Evolutionary conservation across 2,797 vertebrate species (phyloP).

Genomic region (Thripadectes ignobilis): DNA sequence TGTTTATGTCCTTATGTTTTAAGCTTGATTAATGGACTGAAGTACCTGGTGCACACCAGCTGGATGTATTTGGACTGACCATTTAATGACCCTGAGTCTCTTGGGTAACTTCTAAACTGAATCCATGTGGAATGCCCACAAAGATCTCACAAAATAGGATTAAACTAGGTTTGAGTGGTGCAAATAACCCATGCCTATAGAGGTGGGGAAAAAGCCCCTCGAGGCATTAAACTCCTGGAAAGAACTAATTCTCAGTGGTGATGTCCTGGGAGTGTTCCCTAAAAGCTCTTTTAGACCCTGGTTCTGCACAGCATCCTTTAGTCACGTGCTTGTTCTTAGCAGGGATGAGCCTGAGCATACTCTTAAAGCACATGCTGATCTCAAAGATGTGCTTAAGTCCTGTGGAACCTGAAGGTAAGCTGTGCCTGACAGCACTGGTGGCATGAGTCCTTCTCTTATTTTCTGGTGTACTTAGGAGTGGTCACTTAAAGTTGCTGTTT

Average conservation of each 20-base stretch:
- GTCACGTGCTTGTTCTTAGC: neutral
- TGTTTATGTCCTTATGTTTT: neutral
- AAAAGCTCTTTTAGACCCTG: neutral
- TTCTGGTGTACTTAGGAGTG: neutral
- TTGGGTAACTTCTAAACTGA: neutral
- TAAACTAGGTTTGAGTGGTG: neutral
- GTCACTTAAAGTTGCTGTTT: neutral
- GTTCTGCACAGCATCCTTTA: neutral
- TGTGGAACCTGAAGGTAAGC: slow-evolving; percentile 11
- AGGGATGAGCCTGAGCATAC: neutral
- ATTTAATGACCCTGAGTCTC: neutral
- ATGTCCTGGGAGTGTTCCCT: neutral
- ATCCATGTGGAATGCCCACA: neutral
- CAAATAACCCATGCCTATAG: neutral
- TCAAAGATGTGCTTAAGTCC: slow-evolving; percentile 13
- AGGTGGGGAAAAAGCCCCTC: neutral
- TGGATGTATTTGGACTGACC: neutral
- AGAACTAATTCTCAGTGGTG: neutral
- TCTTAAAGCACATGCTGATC: neutral
- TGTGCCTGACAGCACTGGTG: neutral
- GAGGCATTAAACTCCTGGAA: neutral
- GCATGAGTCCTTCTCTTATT: neutral
- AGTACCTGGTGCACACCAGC: neutral
- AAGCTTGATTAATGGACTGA: neutral
- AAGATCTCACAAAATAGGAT: neutral